Conservation (phyloP, 2,797 vertebrate genomes). For the Bovichtus diacanthus region DNA sequence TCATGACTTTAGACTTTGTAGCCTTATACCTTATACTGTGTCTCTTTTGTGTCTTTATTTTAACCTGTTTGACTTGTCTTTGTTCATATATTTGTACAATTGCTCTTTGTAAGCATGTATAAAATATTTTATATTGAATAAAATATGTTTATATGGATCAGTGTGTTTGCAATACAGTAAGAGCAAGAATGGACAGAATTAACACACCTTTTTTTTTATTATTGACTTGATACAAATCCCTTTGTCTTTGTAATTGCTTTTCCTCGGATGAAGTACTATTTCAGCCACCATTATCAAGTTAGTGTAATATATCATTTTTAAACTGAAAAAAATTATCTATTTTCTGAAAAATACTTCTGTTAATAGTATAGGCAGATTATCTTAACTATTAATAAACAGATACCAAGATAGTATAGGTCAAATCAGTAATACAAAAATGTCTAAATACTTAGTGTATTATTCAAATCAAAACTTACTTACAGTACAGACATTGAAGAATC, state of each 20-base stretch:
- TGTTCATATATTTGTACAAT: slow-evolving; percentile 64
- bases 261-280: neutral
- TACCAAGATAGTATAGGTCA: neutral
- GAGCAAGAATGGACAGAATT: neutral
- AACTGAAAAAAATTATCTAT: neutral
- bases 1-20: slow-evolving; percentile 20
- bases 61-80: slow-evolving; percentile 15
- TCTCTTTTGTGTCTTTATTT: slow-evolving; percentile 33
- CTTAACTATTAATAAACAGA: neutral
- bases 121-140: slow-evolving; percentile 67
- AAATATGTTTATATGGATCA: slow-evolving; percentile 33
- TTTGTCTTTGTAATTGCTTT: neutral
- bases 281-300: neutral
- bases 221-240: too few species aligned
- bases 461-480: neutral
- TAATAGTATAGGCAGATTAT: neutral
- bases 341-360: neutral
- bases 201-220: neutral
- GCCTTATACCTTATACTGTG: slow-evolving; percentile 1
- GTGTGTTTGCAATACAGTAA: slow-evolving; percentile 13
- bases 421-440: neutral
- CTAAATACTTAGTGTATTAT: neutral
- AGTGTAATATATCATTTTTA: neutral
- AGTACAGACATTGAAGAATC: neutral
- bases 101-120: slow-evolving; percentile 56